Percentiles rank a stretch among this genome's conserved stretches.
Evolutionary conservation across 1,140 invertebrate genomes (phyloP).

Genomic region (Drosophila lacteicornis): DNA sequence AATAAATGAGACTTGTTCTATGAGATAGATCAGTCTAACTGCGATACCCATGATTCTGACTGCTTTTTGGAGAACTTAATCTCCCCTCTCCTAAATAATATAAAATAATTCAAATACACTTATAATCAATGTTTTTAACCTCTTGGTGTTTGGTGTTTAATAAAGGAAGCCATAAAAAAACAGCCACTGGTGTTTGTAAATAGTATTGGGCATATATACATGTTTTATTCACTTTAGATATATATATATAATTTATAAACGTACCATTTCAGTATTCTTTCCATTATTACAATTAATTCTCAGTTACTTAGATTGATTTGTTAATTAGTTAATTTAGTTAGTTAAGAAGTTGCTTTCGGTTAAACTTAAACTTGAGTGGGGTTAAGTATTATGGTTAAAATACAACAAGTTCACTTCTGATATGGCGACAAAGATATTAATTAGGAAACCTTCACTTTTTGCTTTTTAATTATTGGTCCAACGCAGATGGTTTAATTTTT

Average conservation of each 20-base stretch:
- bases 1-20: constrained; percentile 24
- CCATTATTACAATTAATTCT: constrained; percentile 71
- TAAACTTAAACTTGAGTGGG: constrained; percentile 64
- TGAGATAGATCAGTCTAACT: constrained; percentile 27
- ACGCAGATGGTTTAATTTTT: constrained; percentile 33
- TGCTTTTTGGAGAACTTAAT: constrained; percentile 16
- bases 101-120: not conserved
- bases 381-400: constrained; percentile 58
- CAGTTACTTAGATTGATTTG: constrained; percentile 60
- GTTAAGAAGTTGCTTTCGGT: constrained; percentile 56
- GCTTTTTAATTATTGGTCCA: constrained; percentile 62
- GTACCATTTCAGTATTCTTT: constrained; percentile 71
- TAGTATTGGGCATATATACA: constrained; percentile 60
- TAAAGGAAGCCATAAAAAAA: constrained; percentile 20
- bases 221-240: constrained; percentile 62
- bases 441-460: constrained; percentile 45
- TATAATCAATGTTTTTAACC: constrained; percentile 40
- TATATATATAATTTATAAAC: constrained; percentile 64
- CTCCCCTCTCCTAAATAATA: not conserved
- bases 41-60: constrained; percentile 28
- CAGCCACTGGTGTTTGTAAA: constrained; percentile 5
- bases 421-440: constrained; percentile 74
- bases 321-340: constrained; percentile 69
- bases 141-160: constrained; percentile 57
- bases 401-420: constrained; percentile 70